These are phyloP conservation scores for Callipepla squamata DNA, from an alignment of 2,113 vertebrate genomes.

Conservation along the genomic window DNA sequence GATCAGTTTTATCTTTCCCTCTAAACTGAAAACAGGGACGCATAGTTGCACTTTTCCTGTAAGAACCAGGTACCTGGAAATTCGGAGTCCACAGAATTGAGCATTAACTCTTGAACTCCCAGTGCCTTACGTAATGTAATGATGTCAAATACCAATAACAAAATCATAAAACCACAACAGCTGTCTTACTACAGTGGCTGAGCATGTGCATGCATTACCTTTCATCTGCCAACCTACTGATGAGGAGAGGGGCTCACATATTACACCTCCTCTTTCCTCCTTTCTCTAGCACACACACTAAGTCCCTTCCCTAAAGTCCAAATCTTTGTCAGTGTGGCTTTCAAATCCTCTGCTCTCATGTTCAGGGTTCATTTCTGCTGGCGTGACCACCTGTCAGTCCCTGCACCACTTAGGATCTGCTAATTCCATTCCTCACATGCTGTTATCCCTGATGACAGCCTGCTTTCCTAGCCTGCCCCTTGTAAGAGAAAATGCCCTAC, in stretches of 20 bases:
- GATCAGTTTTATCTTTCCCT: too few relatives aligned
- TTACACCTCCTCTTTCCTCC: neutral
- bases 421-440: conserved; percentile 35
- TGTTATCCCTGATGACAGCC: neutral
- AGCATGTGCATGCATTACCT: neutral
- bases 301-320: neutral
- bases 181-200: neutral
- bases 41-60: too few relatives aligned
- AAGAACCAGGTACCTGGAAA: too few relatives aligned
- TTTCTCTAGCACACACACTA: neutral
- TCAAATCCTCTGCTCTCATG: neutral
- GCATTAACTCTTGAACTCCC: too few relatives aligned
- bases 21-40: too few relatives aligned
- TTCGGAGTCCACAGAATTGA: too few relatives aligned
- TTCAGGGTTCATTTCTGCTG: neutral
- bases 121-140: too few relatives aligned
- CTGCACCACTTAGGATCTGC: neutral
- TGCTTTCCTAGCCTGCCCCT: conserved; percentile 9
- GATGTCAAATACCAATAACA: too few relatives aligned
- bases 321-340: neutral
- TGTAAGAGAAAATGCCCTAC: neutral
- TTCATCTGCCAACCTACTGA: neutral
- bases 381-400: neutral
- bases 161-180: too few relatives aligned
- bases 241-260: neutral